phyloP scores from a whole-genome alignment of 1,140 invertebrate genomes.

The Belonocnema kinseyi region DNA sequence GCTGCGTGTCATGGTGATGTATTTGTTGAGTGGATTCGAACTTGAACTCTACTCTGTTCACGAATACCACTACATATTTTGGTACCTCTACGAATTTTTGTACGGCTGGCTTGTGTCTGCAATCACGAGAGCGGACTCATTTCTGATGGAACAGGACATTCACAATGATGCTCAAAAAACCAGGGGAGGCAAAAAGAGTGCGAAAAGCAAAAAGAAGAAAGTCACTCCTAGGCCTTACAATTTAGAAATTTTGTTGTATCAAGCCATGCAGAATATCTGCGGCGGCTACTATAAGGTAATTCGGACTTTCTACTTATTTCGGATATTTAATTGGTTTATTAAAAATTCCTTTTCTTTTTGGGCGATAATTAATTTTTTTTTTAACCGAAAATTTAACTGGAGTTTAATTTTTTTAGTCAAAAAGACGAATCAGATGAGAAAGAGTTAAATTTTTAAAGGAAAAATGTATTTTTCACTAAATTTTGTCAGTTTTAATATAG shows the following conservation, averaged over 20 bases:
- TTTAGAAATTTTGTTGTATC: conserved; percentile 89
- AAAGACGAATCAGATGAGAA: no score
- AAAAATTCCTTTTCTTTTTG: no score
- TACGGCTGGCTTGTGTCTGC: conserved; percentile 96
- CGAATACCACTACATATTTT: conserved; percentile 97
- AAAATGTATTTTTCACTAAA: no score
- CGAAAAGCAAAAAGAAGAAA: conserved; percentile 83
- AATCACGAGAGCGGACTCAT: conserved; percentile 90
- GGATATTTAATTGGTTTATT: no score
- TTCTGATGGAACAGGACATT: conserved; percentile 86
- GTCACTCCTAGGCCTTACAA: conserved; percentile 84
- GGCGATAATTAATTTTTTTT: no score
- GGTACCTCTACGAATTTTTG: conserved; percentile 97
- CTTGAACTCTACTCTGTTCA: conserved; percentile 96
- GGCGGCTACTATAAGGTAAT: conserved; percentile 95
- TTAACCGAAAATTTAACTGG: no score
- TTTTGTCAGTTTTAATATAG: no score
- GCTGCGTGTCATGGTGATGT: conserved; percentile 96
- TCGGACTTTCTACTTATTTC: background rate
- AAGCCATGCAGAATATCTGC: conserved; percentile 94
- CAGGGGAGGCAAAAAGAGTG: conserved; percentile 76
- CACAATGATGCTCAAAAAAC: conserved; percentile 74
- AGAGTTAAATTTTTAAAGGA: no score
- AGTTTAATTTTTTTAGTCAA: no score
- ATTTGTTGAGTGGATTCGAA: conserved; percentile 95